Conservation (phyloP, 1,140 invertebrate genomes). For the Tenebrio molitor region DNA sequence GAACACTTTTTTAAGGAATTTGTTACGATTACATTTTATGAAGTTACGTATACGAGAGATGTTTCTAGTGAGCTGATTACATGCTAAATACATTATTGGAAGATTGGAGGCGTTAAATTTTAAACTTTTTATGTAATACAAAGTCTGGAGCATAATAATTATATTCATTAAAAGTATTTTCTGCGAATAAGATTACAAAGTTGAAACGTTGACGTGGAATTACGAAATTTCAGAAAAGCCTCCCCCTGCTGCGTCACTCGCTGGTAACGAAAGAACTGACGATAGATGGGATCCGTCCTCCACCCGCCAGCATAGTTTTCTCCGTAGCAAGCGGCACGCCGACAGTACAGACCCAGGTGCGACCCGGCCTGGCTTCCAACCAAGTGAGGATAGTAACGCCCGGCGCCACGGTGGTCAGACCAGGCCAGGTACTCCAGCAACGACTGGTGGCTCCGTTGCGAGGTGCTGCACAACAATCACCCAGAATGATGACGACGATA, state of each 20-base stretch:
- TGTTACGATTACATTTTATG: too few species aligned
- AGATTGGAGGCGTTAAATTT: too few species aligned
- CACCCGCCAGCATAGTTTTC: conserved; percentile 77
- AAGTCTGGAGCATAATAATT: too few species aligned
- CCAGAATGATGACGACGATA: conserved; percentile 64
- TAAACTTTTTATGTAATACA: too few species aligned
- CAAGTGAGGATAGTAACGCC: conserved; percentile 74
- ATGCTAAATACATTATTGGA: too few species aligned
- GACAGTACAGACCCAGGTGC: conserved; percentile 66
- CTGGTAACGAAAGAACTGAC: conserved; percentile 90
- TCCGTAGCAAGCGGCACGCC: conserved; percentile 68
- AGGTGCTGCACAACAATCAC: conserved; percentile 59
- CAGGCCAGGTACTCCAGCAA: conserved; percentile 70
- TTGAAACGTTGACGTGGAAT: too few species aligned
- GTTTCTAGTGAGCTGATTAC: too few species aligned
- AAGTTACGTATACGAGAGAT: too few species aligned
- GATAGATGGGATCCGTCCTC: conserved; percentile 96
- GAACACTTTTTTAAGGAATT: too few species aligned
- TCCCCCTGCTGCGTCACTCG: conserved; percentile 92
- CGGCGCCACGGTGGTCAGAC: conserved; percentile 66
- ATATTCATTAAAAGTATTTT: too few species aligned
- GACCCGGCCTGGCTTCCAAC: conserved; percentile 59
- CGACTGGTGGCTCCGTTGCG: conserved; percentile 66
- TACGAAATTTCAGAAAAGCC: conserved; percentile 84
- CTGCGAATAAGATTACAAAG: too few species aligned